These are phyloP conservation scores for Syngnathus scovelli DNA, from an alignment of 2,113 vertebrate genomes.

Conservation along the genomic window DNA sequence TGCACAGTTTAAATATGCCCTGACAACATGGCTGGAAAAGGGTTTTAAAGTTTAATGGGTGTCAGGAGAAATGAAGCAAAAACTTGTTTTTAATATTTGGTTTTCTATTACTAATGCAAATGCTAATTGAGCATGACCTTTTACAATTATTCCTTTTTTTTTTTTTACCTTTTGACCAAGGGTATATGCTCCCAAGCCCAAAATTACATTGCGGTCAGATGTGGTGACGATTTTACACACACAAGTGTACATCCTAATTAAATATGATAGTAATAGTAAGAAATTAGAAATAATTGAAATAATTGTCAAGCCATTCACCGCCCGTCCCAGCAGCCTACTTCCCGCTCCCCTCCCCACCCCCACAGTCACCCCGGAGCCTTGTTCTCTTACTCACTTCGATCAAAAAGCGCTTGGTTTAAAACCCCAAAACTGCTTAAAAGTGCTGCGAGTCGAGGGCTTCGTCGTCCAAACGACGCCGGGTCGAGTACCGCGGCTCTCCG, in stretches of 20 bases:
- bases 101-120: neutral
- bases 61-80: no score
- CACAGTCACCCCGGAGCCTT: conserved; percentile 51
- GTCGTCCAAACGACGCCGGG: conserved; percentile 40
- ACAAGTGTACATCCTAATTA: neutral
- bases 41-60: no score
- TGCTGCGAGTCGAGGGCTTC: conserved; percentile 55
- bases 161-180: no score
- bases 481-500: conserved; percentile 12
- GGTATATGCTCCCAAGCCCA: neutral
- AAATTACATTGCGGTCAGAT: neutral
- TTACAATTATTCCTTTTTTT: no score
- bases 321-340: conserved; percentile 54
- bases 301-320: conserved; percentile 21
- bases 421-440: conserved; percentile 50
- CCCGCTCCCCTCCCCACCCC: conserved; percentile 64
- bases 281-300: neutral
- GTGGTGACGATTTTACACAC: neutral
- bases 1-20: no score
- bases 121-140: neutral
- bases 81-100: no score
- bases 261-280: neutral
- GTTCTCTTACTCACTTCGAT: conserved; percentile 41
- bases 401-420: conserved; percentile 70
- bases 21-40: no score